Evolutionary conservation across 2,888 invertebrate genomes (phyloP), one percentile per base, ranked within the genome.

Genomic region (Tanytarsus gracilentus): DNA sequence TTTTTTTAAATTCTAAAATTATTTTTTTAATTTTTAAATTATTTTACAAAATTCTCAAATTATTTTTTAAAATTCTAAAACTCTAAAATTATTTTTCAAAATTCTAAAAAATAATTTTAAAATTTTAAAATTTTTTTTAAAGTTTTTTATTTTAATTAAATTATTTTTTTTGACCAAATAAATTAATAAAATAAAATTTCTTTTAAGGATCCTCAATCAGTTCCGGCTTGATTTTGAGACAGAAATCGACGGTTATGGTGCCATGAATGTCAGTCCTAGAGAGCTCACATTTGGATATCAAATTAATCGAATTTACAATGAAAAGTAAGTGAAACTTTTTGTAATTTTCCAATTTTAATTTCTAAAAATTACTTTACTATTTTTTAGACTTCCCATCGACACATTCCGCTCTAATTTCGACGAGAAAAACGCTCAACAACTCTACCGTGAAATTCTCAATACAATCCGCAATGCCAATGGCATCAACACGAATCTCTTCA

Each of bases 401-500:
- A 92, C 97, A 68, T 96, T 97, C 66, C 96, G 96, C 79, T 98
- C 98, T 95, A 96, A 98, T 72, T 97, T 97, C 72, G 98, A 33
- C 6, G 11, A 33, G n/a, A 33, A 11, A 11, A 11, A 99, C 71
- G 99, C 99, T 75, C 98, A 98, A 74, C 98, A 99, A 72, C 77
- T 99, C 66, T 83, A 99, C 48, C 81, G 91, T 65, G 98, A 99
- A 78, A 99, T 99, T 69, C 96, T 97, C 58, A 97, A 96, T 75
- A 98, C 98, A 67, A 99, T 99, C 70, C 83, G 97, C 69, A 99
- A 99, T 75, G 99, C 98, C 72, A 98, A 98, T 74, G 99, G 98
- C 87, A 82, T 85, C 71, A 80, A 84, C 76, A 83, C 98, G 66
- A 99, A 99, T 71, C 81, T 99, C 63, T 99, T 99, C 77, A 99